These are phyloP conservation scores for Chloebia gouldiae DNA, from an alignment of 2,113 vertebrate species.

Conservation along the genomic window DNA sequence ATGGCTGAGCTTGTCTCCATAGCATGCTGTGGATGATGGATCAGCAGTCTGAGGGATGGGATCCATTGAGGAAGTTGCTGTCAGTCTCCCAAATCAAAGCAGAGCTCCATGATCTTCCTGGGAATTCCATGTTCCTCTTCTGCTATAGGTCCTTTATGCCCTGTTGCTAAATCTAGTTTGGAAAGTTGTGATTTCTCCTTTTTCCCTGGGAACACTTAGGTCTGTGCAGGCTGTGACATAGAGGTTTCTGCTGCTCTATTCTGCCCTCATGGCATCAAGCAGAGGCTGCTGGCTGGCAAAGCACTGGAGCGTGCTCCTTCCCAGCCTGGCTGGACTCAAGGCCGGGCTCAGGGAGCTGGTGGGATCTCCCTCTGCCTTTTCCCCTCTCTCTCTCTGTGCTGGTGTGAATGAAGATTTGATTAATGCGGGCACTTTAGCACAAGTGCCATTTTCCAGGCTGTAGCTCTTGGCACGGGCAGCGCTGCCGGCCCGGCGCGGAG, in stretches of 20 bases:
- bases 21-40: not conserved
- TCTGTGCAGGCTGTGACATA: not conserved
- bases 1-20: not conserved
- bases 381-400: not conserved
- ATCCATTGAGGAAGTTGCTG: not conserved
- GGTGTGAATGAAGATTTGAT: constrained; percentile 47
- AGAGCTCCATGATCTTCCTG: not conserved
- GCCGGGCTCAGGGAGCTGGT: not conserved
- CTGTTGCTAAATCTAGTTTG: not conserved
- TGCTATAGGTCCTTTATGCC: not conserved
- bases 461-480: not conserved
- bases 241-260: not conserved
- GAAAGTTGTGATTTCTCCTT: not conserved
- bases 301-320: fast-evolving
- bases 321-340: fast-evolving
- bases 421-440: constrained; percentile 40
- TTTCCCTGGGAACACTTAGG: not conserved
- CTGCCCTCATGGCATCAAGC: fast-evolving
- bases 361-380: not conserved
- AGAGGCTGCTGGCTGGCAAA: not conserved
- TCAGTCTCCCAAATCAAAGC: not conserved
- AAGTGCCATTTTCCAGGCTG: constrained; percentile 40
- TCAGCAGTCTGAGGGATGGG: not conserved
- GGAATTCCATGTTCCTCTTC: not conserved
- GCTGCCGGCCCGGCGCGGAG: not conserved